Evolutionary conservation across 2,797 vertebrate genomes (phyloP).

Genomic region (Phrynocephalus guinanensis): DNA sequence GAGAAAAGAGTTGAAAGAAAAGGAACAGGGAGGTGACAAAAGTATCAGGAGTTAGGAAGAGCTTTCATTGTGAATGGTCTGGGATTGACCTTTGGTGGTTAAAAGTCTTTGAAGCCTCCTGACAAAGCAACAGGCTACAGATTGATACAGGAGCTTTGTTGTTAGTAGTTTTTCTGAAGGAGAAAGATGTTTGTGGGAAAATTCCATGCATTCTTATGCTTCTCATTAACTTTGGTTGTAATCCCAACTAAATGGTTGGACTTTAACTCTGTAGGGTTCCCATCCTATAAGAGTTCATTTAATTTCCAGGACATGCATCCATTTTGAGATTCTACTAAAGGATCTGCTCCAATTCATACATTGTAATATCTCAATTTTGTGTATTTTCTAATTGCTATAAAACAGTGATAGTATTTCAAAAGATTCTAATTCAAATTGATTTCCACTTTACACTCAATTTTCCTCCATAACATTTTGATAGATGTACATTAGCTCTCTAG

Average conservation of each 20-base stretch:
- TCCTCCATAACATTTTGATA: not conserved
- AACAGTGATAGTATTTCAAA: not conserved
- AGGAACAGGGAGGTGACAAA: conserved; percentile 16
- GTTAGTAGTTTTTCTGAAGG: conserved; percentile 4
- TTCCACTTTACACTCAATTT: not conserved
- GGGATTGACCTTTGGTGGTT: conserved; percentile 17
- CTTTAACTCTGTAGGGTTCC: not conserved
- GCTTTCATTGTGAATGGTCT: conserved; percentile 18
- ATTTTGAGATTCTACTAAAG: not conserved
- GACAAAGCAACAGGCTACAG: conserved; percentile 23
- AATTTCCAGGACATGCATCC: not conserved
- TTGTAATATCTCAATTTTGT: not conserved
- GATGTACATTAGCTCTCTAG: not conserved
- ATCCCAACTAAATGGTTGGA: not conserved
- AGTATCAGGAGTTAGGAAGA: conserved; percentile 24
- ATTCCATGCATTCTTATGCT: conserved; percentile 17
- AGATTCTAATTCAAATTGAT: not conserved
- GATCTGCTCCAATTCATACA: not conserved
- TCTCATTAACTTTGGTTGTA: conserved; percentile 6
- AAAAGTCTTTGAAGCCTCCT: conserved; percentile 15
- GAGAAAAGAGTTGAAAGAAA: not conserved
- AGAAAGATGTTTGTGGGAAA: conserved; percentile 7
- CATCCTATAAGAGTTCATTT: not conserved
- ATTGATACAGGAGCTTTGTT: conserved; percentile 11
- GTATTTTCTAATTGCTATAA: not conserved